These are phyloP conservation scores for Herpetotheres cachinnans DNA, from an alignment of 2,113 vertebrate genomes.

Conservation along the genomic window DNA sequence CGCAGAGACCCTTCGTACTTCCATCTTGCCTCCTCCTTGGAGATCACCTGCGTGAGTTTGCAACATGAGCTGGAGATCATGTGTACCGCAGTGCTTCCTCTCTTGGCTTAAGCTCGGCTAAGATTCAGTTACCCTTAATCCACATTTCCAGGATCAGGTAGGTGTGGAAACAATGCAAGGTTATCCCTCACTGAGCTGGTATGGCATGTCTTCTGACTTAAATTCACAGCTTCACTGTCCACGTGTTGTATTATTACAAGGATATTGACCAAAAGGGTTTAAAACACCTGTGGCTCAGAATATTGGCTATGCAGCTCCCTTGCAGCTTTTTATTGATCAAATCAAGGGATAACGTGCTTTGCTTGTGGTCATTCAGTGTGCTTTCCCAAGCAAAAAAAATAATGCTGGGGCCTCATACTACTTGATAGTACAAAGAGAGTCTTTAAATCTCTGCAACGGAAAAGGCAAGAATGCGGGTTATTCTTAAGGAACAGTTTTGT, in stretches of 20 bases:
- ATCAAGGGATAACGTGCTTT: background rate
- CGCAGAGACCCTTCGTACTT: accelerated
- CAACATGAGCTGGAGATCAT: background rate
- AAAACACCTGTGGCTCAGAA: background rate
- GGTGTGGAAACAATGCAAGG: background rate
- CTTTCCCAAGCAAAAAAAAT: background rate
- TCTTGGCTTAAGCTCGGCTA: background rate
- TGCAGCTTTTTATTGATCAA: background rate
- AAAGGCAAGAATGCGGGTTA: background rate
- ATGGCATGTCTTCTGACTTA: background rate
- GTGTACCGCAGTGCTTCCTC: background rate
- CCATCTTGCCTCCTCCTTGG: background rate
- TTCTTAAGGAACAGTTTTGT: background rate
- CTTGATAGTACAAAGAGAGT: background rate
- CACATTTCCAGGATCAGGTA: background rate
- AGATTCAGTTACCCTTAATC: slow-evolving; percentile 21
- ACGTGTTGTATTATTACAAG: background rate
- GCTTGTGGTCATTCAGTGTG: background rate
- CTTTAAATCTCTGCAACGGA: background rate
- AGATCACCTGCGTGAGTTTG: background rate
- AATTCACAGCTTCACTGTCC: background rate
- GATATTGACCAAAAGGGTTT: background rate
- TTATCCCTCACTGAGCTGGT: background rate
- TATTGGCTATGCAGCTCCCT: background rate
- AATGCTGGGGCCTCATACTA: background rate